Evolutionary conservation across 53 echinoderm and acorn worm species (phyloP), one percentile per base, ranked within the genome.

Genomic region (Antedon mediterranea): DNA sequence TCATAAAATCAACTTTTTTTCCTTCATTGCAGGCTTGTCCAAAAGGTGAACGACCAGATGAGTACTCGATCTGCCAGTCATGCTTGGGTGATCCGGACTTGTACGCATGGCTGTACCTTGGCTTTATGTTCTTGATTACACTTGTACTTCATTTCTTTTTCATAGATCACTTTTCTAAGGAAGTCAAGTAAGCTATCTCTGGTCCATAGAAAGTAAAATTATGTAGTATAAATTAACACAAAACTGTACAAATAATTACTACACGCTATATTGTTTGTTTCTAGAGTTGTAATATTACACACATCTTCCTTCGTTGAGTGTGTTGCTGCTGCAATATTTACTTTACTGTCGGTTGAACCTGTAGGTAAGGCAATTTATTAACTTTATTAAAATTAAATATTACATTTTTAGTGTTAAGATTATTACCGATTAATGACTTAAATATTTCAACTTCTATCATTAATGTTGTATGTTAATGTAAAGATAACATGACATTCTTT

Each of bases 71-170:
- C 27, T 97, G 97, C 72, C 71, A 79, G 74, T 74, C 77, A 2
- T 97, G 97, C 77, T 31, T 57, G 18, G 80, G 82, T 9, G 33
- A 18, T 5, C 88, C 88, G 5, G 75, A 71, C 43, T 82, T 97
- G 4, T 97, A 92, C 83, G 97, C 92, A 73, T 97, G 97, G 92
- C 83, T 97, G 31, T 97, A 89, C 78, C 84, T 97, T 18, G 92
- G 92, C 3, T 97, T 92, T 84, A 97, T 97, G 97, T 82, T 85
- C 15, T 76, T 89, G 6, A 26, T 97, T n/a, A 87, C 97, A 5
- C 90, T 97, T 4, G 84, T 87, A 7, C 75, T 97, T 4, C 89
- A 97, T 74, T 84, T 91, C 43, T 97, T 97, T 85, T 97, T 92
- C 86, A 97, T 89, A 57, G 97, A 97, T 43, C 89, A 85, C 84